A percentile compares a stretch with the other conserved stretches of the same genome.
phyloP scores from a whole-genome alignment of 1,140 invertebrate species.

The Drosophila jambulina region DNA sequence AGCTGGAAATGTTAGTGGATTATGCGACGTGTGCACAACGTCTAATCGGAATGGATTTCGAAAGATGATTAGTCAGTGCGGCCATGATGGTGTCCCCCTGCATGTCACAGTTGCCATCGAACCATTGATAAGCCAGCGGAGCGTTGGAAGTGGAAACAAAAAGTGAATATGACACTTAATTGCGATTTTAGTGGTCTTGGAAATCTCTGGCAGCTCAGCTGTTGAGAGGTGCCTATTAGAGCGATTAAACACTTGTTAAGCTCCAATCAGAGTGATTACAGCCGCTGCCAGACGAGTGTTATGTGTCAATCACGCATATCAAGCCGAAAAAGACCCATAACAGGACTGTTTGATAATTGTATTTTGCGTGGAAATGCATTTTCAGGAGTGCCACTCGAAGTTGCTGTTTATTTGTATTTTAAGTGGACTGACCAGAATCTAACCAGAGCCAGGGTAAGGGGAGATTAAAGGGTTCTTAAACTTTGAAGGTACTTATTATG shows the following conservation, averaged over 20 bases:
- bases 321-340: background rate
- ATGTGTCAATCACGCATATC: slow-evolving; percentile 37
- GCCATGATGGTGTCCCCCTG: slow-evolving; percentile 30
- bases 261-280: slow-evolving; percentile 33
- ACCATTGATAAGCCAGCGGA: slow-evolving; percentile 24
- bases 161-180: slow-evolving; percentile 57
- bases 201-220: slow-evolving; percentile 27
- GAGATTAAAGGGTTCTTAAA: too few species aligned
- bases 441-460: background rate
- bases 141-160: slow-evolving; percentile 2
- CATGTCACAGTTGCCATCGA: slow-evolving; percentile 38
- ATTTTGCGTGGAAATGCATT: slow-evolving; percentile 12
- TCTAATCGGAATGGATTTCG: slow-evolving; percentile 73
- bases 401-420: background rate
- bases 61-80: slow-evolving; percentile 70
- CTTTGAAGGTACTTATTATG: too few species aligned
- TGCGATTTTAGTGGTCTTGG: slow-evolving; percentile 26
- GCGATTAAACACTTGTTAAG: slow-evolving; percentile 52
- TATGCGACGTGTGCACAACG: slow-evolving; percentile 52
- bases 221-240: slow-evolving; percentile 36
- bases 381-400: background rate
- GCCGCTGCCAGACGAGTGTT: slow-evolving; percentile 13
- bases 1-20: slow-evolving; percentile 70
- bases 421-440: too few species aligned
- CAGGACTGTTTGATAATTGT: background rate